Evolutionary conservation across 2,888 invertebrate species (phyloP), one percentile per base, ranked within the genome.

Genomic region (Elysia crispata): DNA sequence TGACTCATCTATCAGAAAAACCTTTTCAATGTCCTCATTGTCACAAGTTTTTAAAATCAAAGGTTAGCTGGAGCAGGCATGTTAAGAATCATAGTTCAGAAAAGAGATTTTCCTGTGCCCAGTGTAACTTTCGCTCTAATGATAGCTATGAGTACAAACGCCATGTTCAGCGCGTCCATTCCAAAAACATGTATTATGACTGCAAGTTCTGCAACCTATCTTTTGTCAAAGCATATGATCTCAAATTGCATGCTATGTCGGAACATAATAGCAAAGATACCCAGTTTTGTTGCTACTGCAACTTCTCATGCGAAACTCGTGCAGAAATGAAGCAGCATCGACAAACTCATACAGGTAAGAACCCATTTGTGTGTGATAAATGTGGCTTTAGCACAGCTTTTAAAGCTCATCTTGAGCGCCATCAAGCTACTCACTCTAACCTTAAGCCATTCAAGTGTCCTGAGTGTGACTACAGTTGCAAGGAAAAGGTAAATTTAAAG

Each of bases 111-210:
- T 33, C 64, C 20, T 80, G 80, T 57, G n/a, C 57, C 13, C 20
- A 41, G 18, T 80, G 80, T 60, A 60, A 62, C 8, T 80, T 80
- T 49, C 50, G 60, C n/a, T 76, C 80, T 31, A 74, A 80, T 50
- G 80, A 80, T 41, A 62, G 75, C 25, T 80, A 80, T 28, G 80
- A 80, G 28, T 70, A 60, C 41, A 80, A 80, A 28, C 74, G 80
- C 18, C 80, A 80, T 49, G 30, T 49, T 8, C 18, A 25, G 6
- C 50, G 75, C 15, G 76, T 80, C 66, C 80, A 80, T 41, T 70
- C 67, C 28, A 69, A 60, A 25, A 75, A 62, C 30, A 33, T 54
- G 23, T 76, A 30, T 33, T 80, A 76, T 28, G 62, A 31, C 15
- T 80, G 80, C 41, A 80, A 80, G 25, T 70, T 28, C 15, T 80